Percentiles rank a stretch among this genome's conserved stretches.
phyloP scores from a whole-genome alignment of 2,888 invertebrate species.

The Mythimna impura region DNA sequence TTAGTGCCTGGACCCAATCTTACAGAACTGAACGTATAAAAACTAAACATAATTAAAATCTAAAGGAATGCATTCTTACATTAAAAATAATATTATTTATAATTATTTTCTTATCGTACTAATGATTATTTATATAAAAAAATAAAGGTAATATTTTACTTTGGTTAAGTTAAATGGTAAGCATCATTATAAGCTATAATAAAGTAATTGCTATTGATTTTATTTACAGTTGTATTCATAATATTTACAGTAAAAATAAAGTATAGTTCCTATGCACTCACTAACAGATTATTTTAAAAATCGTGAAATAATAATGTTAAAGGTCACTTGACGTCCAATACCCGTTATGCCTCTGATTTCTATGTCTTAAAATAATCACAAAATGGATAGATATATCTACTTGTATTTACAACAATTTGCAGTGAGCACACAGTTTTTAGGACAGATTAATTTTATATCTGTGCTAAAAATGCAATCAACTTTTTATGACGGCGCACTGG shows the following conservation, averaged over 20 bases:
- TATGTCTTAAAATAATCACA: constrained; percentile 24
- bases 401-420: constrained; percentile 10
- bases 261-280: constrained; percentile 9
- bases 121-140: constrained; percentile 54
- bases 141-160: constrained; percentile 69
- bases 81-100: constrained; percentile 52
- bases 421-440: constrained; percentile 25
- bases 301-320: background rate
- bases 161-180: constrained; percentile 68
- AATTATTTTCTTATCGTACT: constrained; percentile 29
- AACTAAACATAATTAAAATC: constrained; percentile 53
- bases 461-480: constrained; percentile 4
- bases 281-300: background rate
- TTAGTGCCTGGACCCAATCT: constrained; percentile 50
- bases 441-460: constrained; percentile 6
- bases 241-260: constrained; percentile 54
- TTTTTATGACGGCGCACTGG: constrained; percentile 9
- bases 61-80: constrained; percentile 67
- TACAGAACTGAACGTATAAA: constrained; percentile 45
- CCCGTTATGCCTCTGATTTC: background rate
- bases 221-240: constrained; percentile 50
- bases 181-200: constrained; percentile 50
- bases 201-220: constrained; percentile 45
- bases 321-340: background rate
- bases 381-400: constrained; percentile 4